These are phyloP conservation scores for Procambarus clarkii DNA, from an alignment of 1,140 invertebrate genomes.

Conservation along the genomic window DNA sequence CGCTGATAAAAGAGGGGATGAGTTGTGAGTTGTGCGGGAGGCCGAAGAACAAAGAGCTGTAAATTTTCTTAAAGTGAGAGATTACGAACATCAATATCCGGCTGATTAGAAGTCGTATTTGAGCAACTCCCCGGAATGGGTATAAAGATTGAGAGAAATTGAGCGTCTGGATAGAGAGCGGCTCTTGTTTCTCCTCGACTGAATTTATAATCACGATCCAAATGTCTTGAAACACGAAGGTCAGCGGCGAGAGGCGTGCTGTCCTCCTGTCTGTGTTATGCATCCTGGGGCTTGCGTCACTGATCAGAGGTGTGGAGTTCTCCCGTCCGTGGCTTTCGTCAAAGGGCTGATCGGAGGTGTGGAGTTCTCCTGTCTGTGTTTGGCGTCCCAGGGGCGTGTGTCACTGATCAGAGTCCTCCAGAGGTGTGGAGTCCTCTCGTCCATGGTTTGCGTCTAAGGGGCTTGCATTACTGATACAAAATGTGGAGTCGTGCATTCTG, in stretches of 20 bases:
- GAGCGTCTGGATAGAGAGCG: conserved; percentile 41
- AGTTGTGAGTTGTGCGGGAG: conserved; percentile 67
- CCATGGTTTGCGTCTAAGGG: too few species aligned
- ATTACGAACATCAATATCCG: conserved; percentile 68
- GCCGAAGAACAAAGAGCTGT: conserved; percentile 63
- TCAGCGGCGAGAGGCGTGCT: conserved; percentile 14
- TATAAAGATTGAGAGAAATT: conserved; percentile 64
- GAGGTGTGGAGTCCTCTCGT: too few species aligned
- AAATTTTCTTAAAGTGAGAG: conserved; percentile 70
- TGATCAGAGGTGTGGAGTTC: too few species aligned
- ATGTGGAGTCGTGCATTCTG: too few species aligned
- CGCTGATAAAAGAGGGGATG: conserved; percentile 67
- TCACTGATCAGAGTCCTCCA: too few species aligned
- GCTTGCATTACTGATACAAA: too few species aligned
- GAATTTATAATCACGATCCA: conserved; percentile 65
- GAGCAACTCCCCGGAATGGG: conserved; percentile 62
- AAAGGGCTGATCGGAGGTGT: too few species aligned
- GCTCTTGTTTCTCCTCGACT: conserved; percentile 60
- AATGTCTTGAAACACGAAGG: conserved; percentile 63
- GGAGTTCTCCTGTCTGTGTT: too few species aligned
- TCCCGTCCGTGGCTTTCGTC: too few species aligned
- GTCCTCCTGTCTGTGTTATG: background rate
- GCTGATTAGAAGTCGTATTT: conserved; percentile 69
- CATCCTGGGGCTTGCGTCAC: background rate
- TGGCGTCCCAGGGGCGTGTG: too few species aligned